A percentile compares a stretch with the other conserved stretches of the same genome.
These are phyloP conservation scores for Salvelinus alpinus DNA, from an alignment of 2,113 vertebrate genomes.

Conservation along the genomic window DNA sequence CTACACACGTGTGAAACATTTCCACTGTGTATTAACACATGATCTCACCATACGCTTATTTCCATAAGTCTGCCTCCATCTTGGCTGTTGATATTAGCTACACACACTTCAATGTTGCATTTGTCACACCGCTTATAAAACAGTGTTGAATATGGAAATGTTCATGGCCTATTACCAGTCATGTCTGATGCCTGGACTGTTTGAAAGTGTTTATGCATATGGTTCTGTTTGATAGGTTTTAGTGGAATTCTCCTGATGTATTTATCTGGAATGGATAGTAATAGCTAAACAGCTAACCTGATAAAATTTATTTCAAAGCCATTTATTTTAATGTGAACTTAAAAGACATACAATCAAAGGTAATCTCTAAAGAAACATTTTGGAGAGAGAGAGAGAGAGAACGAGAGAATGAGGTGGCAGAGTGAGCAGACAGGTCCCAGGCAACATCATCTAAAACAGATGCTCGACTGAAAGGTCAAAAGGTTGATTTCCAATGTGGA, in stretches of 20 bases:
- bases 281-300: background rate
- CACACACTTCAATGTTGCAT: background rate
- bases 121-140: background rate
- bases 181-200: background rate
- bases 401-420: no score
- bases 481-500: background rate
- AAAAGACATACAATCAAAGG: conserved; percentile 14
- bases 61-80: background rate
- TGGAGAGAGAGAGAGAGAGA: background rate
- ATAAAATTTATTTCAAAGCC: conserved; percentile 17
- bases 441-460: conserved; percentile 9
- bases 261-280: conserved; percentile 5
- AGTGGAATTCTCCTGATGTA: background rate
- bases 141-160: background rate
- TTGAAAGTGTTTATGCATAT: background rate
- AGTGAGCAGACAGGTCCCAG: background rate
- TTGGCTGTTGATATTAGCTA: background rate
- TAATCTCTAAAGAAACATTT: conserved; percentile 28
- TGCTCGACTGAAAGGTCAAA: conserved; percentile 30
- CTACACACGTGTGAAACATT: background rate
- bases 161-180: background rate
- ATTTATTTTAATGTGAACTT: conserved; percentile 35
- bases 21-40: background rate
- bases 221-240: conserved; percentile 6
- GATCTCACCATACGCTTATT: background rate